Evolutionary conservation across 2,797 vertebrate species (phyloP).

Genomic region (Halcyon badia): DNA sequence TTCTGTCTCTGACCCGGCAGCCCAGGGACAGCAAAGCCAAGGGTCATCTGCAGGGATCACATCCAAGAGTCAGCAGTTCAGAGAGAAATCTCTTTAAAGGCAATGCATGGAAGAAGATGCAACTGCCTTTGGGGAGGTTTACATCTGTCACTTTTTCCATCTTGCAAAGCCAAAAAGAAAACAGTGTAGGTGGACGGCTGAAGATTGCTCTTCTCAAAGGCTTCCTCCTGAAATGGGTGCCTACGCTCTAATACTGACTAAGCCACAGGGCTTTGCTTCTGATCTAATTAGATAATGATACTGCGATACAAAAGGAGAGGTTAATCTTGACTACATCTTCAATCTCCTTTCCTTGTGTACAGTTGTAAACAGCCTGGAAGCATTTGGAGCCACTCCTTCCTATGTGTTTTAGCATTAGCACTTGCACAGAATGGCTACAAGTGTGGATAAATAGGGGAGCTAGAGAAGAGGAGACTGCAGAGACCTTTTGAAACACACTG

Average conservation of each 20-base stretch:
- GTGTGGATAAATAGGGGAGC: background rate
- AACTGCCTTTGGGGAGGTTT: conserved; percentile 18
- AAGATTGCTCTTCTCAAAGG: conserved; percentile 69
- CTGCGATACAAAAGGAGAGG: conserved; percentile 60
- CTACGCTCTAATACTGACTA: conserved; percentile 73
- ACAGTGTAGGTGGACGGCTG: conserved; percentile 64
- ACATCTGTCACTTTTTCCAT: conserved; percentile 57
- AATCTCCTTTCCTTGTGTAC: conserved; percentile 40
- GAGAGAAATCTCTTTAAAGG: background rate
- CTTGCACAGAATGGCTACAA: background rate
- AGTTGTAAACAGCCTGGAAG: conserved; percentile 47
- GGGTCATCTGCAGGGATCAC: rapidly evolving
- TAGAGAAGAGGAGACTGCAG: background rate
- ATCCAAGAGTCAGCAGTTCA: rapidly evolving
- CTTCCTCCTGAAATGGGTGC: conserved; percentile 67
- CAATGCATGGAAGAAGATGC: background rate
- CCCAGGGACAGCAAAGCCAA: background rate
- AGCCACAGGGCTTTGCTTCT: conserved; percentile 59
- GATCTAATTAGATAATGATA: conserved; percentile 73
- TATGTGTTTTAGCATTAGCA: background rate
- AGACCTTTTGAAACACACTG: background rate
- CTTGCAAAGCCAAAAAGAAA: conserved; percentile 22
- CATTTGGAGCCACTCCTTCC: background rate
- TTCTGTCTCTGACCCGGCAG: background rate
- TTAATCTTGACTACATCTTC: conserved; percentile 52